Evolutionary conservation across 2,797 vertebrate species (phyloP), one percentile per base, ranked within the genome.

Genomic region (Dendrocincla tyrannina): DNA sequence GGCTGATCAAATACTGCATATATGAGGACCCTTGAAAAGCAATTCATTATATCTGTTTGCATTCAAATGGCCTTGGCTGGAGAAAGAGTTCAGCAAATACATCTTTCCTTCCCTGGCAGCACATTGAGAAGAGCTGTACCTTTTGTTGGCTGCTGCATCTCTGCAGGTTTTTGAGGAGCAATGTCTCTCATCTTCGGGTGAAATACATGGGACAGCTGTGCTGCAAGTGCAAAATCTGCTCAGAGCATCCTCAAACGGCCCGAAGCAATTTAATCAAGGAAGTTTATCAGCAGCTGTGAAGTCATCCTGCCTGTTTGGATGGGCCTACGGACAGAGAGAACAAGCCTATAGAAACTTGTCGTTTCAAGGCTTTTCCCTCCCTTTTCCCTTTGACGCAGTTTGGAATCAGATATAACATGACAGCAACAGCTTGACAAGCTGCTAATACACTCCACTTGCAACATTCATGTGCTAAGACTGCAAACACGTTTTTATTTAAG

Each of bases 401-500:
- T 95, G 78, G 76, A 82, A 95, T 89, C 78, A 89, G 76, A 95
- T 93, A 92, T 85, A 95, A 95, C 69, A 32, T 85, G 94, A 94
- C 97, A 95, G 79, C 78, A 94, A 44, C 81, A 95, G 75, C 91
- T 81, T 94, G 93, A 96, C 88, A 85, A 76, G 72, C 50, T 91
- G 85, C 89, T 95, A 84, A 95, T 92, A 93, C 68, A 85, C 79
- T 94, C 94, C 73, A 87, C 84, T 96, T 90, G 82, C 44, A 93
- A 88, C 93, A 93, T 79, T 83, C 50, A 68, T 78, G 58, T 42
- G 68, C 64, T 85, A 88, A 76, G 79, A 82, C 62, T 87, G 68
- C 67, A 83, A 91, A 95, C 79, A 90, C 73, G n/a, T 88, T 94
- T 95, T 89, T 95, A 83, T 91, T 95, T 88, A 91, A 95, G 49